Conservation (phyloP, 2,113 vertebrate genomes). For the Syngnathus scovelli region DNA sequence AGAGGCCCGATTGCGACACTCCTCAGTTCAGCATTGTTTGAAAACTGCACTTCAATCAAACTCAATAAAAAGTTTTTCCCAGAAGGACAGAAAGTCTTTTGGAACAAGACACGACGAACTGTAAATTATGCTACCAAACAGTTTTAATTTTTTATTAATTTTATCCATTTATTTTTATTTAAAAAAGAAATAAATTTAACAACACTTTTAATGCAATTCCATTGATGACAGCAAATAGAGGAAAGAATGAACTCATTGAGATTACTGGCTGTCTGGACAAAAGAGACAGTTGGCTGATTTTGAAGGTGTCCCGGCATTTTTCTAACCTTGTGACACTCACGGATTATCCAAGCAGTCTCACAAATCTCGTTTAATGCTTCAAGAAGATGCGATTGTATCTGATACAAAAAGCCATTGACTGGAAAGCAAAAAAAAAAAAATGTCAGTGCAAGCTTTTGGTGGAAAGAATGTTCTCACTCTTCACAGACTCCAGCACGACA, state of each 20-base stretch:
- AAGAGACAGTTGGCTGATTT: not conserved
- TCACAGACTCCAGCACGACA: not conserved
- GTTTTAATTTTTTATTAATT: too few species aligned
- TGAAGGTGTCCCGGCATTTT: not conserved
- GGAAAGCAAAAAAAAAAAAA: not conserved
- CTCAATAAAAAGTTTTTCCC: not conserved
- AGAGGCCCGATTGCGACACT: not conserved
- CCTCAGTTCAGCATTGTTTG: not conserved
- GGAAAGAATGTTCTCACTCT: not conserved
- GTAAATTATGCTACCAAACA: too few species aligned
- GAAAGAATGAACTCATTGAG: not conserved
- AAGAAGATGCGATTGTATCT: not conserved
- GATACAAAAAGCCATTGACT: not conserved
- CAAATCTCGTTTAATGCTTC: not conserved
- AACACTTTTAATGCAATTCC: not conserved
- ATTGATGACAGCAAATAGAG: not conserved
- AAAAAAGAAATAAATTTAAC: too few species aligned
- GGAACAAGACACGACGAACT: too few species aligned
- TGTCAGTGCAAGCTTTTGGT: not conserved
- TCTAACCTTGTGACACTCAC: slow-evolving; percentile 1
- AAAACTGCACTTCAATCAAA: not conserved
- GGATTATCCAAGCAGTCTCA: not conserved
- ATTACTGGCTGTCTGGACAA: not conserved
- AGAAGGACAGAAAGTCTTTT: not conserved
- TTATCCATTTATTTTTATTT: too few species aligned